Base-by-base conservation (phyloP, 2,113 vertebrate species). In the Baryphthengus martii region DNA sequence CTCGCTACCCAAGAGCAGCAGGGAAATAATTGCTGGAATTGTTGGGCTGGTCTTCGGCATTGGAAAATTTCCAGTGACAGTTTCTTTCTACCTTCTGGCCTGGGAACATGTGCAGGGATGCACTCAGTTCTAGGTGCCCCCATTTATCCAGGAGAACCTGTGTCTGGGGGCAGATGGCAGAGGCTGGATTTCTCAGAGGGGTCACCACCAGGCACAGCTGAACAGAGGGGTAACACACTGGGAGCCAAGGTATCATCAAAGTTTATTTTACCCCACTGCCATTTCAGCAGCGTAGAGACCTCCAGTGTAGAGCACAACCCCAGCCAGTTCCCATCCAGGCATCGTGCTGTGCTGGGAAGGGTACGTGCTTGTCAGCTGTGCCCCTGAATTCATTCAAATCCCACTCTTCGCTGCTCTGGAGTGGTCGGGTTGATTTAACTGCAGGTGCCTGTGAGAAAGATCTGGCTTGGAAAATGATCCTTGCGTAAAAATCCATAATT, bases 401-500 rank as follows among this genome's bases (percentile, higher is more conserved):
- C 35, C 40, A 19, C 12, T 53, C 25, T 53, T 40, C 0, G 0
- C 65, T 3, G 0, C 17, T 23, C 13, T 2, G 1, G 11, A 50
- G n/a, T 39, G 26, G 18, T 50, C 35, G 29, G 31, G 31, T 17
- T 83, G 58, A 63, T n/a, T 49, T 63, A 28, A 31, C 26, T 37
- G 35, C 47, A 72, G 21, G 5, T 70, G 15, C 20, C 40, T 53
- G 11, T 28, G 53, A 49, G 65, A 42, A 85, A n/a, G 52, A 40
- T 65, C 35, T 33, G 24, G 13, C 33, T 33, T 59, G 37, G 44
- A 81, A 76, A 92, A 85, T 4, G 5, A 61, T 37, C 71, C 73
- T 76, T 55, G 25, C 31, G 11, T 6, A 55, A 29, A 92, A 71
- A 72, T 33, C 35, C 40, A n/a, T 40, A 81, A 37, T 9, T 72